Conservation (phyloP, 2,888 invertebrate species). For the Protonemura montana region DNA sequence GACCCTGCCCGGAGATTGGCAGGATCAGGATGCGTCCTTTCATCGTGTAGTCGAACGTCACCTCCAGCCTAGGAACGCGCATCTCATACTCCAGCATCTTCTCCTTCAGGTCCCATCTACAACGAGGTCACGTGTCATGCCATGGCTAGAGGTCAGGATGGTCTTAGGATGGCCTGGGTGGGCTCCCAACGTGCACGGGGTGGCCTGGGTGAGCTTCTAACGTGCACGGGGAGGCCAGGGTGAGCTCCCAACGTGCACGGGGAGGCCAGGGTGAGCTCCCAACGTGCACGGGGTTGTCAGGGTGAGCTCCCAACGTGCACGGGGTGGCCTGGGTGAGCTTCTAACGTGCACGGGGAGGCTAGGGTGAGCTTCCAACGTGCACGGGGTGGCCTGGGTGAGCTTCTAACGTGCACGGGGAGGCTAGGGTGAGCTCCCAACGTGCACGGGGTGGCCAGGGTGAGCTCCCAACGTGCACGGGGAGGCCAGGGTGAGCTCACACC, state of each 20-base stretch:
- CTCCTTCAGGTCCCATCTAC: background rate
- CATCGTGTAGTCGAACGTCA: constrained; percentile 49
- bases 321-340: no score
- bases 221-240: no score
- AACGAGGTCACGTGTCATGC: background rate
- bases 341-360: no score
- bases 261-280: no score
- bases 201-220: no score
- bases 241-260: no score
- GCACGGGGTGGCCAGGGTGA: no score
- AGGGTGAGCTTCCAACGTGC: no score
- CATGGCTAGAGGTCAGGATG: background rate
- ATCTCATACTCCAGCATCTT: constrained; percentile 7
- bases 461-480: no score
- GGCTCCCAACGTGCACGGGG: background rate
- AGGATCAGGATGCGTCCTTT: constrained; percentile 50
- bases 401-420: background rate
- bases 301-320: no score
- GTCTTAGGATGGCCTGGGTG: background rate
- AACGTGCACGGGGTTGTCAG: no score
- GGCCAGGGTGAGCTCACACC: no score
- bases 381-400: background rate
- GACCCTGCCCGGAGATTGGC: constrained; percentile 49
- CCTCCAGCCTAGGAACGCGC: background rate
- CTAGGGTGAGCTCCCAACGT: background rate